Conservation (phyloP, 2,888 invertebrate genomes). For the Noctua fimbriata region DNA sequence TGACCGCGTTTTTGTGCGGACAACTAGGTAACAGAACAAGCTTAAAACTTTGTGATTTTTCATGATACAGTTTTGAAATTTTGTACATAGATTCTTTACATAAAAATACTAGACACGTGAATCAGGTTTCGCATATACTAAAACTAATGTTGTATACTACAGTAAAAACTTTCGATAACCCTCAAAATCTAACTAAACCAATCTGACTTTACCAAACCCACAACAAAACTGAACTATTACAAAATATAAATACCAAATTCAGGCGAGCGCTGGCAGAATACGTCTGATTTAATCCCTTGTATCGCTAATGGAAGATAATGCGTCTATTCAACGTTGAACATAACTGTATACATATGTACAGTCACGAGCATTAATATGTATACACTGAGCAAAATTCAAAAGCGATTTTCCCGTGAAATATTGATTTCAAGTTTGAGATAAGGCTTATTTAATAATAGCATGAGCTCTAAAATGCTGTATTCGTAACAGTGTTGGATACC, state of each 20-base stretch:
- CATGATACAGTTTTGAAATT: too few relatives aligned
- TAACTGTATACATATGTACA: slow-evolving; percentile 2
- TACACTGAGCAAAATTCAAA: not conserved
- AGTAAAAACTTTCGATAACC: not conserved
- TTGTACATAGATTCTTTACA: too few relatives aligned
- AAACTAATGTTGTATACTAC: too few relatives aligned
- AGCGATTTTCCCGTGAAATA: not conserved
- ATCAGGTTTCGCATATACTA: too few relatives aligned
- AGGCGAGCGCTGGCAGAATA: slow-evolving; percentile 61
- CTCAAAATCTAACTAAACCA: not conserved
- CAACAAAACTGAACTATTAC: slow-evolving; percentile 39
- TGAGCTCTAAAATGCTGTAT: not conserved
- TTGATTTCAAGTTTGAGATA: not conserved
- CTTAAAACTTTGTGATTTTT: too few relatives aligned
- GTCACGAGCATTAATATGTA: not conserved
- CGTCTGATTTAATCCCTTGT: slow-evolving; percentile 83
- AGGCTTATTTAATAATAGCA: not conserved
- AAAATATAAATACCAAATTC: slow-evolving; percentile 53
- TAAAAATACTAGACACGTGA: too few relatives aligned
- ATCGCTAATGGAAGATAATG: slow-evolving; percentile 58
- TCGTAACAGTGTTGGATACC: not conserved
- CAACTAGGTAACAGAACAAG: too few relatives aligned
- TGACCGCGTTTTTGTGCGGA: too few relatives aligned
- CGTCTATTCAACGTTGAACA: slow-evolving; percentile 27
- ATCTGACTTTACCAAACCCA: slow-evolving; percentile 34